phyloP scores from a whole-genome alignment of 2,888 invertebrate genomes.

The Eumerus sabulonum region DNA sequence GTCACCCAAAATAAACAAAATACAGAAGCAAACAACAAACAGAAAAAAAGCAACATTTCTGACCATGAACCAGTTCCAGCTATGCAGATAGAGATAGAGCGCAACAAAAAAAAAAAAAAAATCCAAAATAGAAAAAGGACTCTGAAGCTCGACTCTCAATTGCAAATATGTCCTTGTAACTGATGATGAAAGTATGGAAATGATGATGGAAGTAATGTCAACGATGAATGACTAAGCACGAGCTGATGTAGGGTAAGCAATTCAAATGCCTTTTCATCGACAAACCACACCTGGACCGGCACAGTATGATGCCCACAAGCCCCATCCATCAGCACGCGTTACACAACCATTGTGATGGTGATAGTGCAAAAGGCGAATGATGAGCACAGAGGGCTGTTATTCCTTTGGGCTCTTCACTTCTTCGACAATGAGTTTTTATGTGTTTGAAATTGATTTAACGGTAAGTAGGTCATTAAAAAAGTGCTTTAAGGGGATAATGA shows the following conservation, averaged over 20 bases:
- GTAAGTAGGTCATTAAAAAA: slow-evolving; percentile 65
- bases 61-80: slow-evolving; percentile 57
- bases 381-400: background rate
- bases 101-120: too few relatives aligned
- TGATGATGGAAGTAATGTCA: slow-evolving; percentile 12
- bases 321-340: too few relatives aligned
- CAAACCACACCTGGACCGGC: slow-evolving; percentile 37
- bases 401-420: slow-evolving; percentile 11
- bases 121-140: slow-evolving; percentile 40
- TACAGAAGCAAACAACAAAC: background rate
- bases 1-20: background rate
- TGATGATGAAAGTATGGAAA: slow-evolving; percentile 34
- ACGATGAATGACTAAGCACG: slow-evolving; percentile 11
- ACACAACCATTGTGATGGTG: too few relatives aligned
- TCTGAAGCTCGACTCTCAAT: slow-evolving; percentile 27
- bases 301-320: background rate
- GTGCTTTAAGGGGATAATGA: slow-evolving; percentile 52
- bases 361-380: slow-evolving; percentile 24
- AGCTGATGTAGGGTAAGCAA: slow-evolving; percentile 1
- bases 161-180: slow-evolving; percentile 44
- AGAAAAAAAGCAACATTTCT: slow-evolving; percentile 11
- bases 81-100: too few relatives aligned
- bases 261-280: slow-evolving; percentile 38
- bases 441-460: slow-evolving; percentile 66
- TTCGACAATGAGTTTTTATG: slow-evolving; percentile 56